Evolutionary conservation across 2,113 vertebrate species (phyloP).

Genomic region (Myotis yumanensis): DNA sequence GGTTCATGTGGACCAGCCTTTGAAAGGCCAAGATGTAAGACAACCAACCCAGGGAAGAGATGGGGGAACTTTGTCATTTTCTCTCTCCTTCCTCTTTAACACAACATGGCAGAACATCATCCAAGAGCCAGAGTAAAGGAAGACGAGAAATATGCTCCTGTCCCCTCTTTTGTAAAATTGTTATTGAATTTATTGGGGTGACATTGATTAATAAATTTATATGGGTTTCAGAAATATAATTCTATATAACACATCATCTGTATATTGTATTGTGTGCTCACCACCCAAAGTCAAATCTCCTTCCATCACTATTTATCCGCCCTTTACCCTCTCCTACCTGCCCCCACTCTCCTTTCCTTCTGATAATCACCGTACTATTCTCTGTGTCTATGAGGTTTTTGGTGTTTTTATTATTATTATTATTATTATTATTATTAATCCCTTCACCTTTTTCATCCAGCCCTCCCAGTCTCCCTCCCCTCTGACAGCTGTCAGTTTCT

Average conservation of each 20-base stretch:
- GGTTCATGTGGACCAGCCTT: neutral
- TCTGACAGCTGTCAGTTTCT: neutral
- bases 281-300: neutral
- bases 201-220: neutral
- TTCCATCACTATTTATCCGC: neutral
- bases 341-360: neutral
- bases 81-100: neutral
- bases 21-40: neutral
- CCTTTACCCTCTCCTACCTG: too few species aligned
- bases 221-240: neutral
- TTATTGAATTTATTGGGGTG: neutral
- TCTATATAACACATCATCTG: neutral
- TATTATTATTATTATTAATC: neutral
- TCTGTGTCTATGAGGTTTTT: neutral
- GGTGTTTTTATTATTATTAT: neutral
- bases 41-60: too few species aligned
- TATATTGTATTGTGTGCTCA: neutral
- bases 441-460: neutral
- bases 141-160: fast-evolving
- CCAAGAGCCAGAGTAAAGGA: neutral
- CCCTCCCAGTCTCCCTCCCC: neutral
- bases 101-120: fast-evolving
- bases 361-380: neutral
- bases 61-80: neutral
- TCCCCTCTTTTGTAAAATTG: neutral